Base-by-base conservation (phyloP, 2,888 invertebrate species). In the Diogma glabrata region DNA sequence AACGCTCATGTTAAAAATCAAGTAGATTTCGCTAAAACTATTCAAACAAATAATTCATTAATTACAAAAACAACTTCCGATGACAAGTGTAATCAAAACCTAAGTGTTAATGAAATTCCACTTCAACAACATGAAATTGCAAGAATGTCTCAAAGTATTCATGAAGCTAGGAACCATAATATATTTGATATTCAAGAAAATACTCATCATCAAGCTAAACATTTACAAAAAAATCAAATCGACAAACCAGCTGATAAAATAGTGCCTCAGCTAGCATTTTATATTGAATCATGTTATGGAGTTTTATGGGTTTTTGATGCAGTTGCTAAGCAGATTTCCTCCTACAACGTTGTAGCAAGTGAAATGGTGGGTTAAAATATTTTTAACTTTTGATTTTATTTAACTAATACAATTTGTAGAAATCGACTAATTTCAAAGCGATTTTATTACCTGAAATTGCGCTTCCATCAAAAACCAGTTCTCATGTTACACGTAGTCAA, bases 251-350 rank as follows among this genome's bases (percentile, higher is more conserved):
- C 9, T 54, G 66, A 67, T 5, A 64, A 64, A 49, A 58, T 60
- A 19, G 63, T 66, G 47, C 64, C 69, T 1, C 70, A 70, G 56
- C 60, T 69, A 22, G 66, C 70, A 6, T 69, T 70, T 52, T 63
- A 69, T 28, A 60, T 96, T 60, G 97, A 97, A 72, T 91, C 94
- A 1, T 75, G 87, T 50, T 94, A 93, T 69, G 91, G 95, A 69
- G 85, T 94, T 0, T 73, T 97, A 2, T 97, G 96, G 96, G 87
- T 90, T 59, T 96, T 84, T 60, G 80, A 84, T 64, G 81, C 84
- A 0, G 72, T 76, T 23, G 81, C 61, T 2, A 64, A 63, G 26
- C 69, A 72, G 47, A 65, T 77, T 28, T 74, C 91, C 59, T 88
- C 89, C 62, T 90, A 86, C 69, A 93, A 92, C 67, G 83, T 91